phyloP scores from a whole-genome alignment of 1,140 invertebrate genomes.

The Myzus persicae region DNA sequence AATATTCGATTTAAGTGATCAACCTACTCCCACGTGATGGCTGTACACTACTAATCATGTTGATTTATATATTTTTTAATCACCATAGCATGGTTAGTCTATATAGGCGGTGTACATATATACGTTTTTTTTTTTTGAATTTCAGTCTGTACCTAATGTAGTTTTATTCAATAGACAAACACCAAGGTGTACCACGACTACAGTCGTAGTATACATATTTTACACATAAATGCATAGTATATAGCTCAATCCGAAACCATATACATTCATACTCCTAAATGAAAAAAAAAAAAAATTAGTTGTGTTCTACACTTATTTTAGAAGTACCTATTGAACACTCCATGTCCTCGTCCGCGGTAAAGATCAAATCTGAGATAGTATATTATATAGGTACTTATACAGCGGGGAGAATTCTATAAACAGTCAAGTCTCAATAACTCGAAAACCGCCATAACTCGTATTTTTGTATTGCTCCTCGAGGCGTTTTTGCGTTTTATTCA shows the following conservation, averaged over 20 bases:
- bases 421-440: too few species aligned
- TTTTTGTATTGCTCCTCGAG: too few species aligned
- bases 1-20: constrained; percentile 18
- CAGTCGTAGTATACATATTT: not conserved
- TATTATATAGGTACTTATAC: too few species aligned
- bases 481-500: too few species aligned
- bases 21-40: not conserved
- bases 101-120: not conserved
- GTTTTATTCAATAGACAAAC: not conserved
- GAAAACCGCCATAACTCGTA: too few species aligned
- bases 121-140: not conserved
- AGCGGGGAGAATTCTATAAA: too few species aligned
- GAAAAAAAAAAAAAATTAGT: not conserved
- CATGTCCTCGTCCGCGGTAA: too few species aligned
- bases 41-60: not conserved
- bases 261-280: too few species aligned
- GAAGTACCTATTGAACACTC: not conserved
- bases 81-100: not conserved
- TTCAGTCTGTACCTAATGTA: not conserved
- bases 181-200: not conserved
- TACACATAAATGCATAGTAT: too few species aligned
- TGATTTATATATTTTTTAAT: constrained; percentile 1
- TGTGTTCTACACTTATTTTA: not conserved
- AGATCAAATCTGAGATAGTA: too few species aligned
- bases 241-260: not conserved